Base-by-base conservation (phyloP, 2,888 invertebrate species). In the Lithosia quadra region DNA sequence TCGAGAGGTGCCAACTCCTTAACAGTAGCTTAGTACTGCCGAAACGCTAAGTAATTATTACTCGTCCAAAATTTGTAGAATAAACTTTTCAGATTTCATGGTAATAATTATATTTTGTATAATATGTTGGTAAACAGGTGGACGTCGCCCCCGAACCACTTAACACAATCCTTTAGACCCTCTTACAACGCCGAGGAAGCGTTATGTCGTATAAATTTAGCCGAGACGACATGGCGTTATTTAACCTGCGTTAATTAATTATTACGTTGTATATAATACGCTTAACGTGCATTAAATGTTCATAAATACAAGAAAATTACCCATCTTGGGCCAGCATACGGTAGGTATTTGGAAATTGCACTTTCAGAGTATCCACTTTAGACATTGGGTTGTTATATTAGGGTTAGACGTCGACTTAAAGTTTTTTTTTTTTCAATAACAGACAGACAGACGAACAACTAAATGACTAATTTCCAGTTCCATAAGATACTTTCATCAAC, bases 91-190 rank as follows among this genome's bases (percentile, higher is more conserved):
- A 43, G 43, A 43, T 43, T 39, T 13, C 15, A 39, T 15, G 5
- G 5, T 15, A 2, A 43, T 18, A 43, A 43, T 39, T 8, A 39
- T 15, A 39, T 39, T 15, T 39, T 39, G 39, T 39, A 18, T 43
- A 43, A 43, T 18, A 43, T 43, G 28, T 15, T 21, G 18, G 39
- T 58, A 43, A 43, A 49, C 43, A 58, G 43, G 39, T 65, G 53
- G 28, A 28, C 22, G n/a, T 18, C 15, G n/a, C 2, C 5, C 11
- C 60, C 7, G 22, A 33, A 60, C 18, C 55, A 53, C 36, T 53
- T 66, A 53, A 59, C 60, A 36, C 60, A 60, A 66, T 60, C 53
- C n/a, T 24, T 55, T 53, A 24, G 11, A 53, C 43, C 65, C 58
- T 36, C 58, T 65, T 18, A 36, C 36, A 24, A 59, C 58, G 21